Base-by-base conservation (phyloP, 1,140 invertebrate genomes). In the Anastrepha ludens region DNA sequence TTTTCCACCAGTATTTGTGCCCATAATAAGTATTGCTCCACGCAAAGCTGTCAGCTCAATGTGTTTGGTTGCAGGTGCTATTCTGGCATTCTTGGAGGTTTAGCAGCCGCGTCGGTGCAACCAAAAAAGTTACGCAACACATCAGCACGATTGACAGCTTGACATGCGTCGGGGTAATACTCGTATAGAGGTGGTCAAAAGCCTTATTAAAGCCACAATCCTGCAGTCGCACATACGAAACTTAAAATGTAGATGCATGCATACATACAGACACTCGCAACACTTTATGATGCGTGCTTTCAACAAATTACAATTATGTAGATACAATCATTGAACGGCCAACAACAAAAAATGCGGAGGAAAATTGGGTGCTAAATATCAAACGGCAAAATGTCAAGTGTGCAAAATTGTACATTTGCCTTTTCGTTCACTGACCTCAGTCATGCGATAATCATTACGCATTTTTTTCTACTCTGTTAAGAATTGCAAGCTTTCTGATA, bases 71-170 rank as follows among this genome's bases (percentile, higher is more conserved):
- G 13, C 67, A 74, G 67, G 67, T 74, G 67, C 64, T 67, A 41
- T 55, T 55, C 74, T 81, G 74, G 5, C 50, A 20, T 81, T 17
- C 7, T 55, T 55, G 7, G 17, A 29, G 9, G 11, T 44, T 78
- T 13, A 13, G 60, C 13, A 2, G 60, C 3, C 7, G 60, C 9
- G 50, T 55, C 60, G 60, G 60, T 62, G 60, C 70, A 39, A 78
- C 44, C 47, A 55, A 81, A 81, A 81, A 81, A 81, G 74, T 81
- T 81, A 81, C 74, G 47, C 50, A 81, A 81, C 74, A 81, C 47
- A 81, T 81, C 74, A 81, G 55, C 44, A 81, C 74, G 74, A 81
- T 55, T 81, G 74, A 81, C 74, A 81, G 74, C 44, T 81, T 81
- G 74, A 81, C 74, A 29, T 81, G 74, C 50, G 6, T 55, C 47